A percentile compares a stretch with the other conserved stretches of the same genome.
These are phyloP conservation scores for Rhopalosiphum nymphaeae DNA, from an alignment of 2,888 invertebrate species.

Conservation along the genomic window DNA sequence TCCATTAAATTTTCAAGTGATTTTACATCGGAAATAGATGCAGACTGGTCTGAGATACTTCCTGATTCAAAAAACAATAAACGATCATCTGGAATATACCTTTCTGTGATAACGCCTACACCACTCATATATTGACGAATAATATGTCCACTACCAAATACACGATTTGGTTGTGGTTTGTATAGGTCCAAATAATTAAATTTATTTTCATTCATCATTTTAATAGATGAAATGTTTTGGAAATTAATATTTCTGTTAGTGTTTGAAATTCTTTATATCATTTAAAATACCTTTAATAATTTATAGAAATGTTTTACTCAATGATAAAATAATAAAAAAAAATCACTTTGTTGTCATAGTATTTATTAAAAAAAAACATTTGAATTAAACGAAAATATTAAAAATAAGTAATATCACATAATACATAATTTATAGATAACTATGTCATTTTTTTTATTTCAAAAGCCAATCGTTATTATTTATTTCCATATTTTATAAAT, in stretches of 20 bases:
- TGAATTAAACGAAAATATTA: not conserved
- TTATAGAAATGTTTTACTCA: not conserved
- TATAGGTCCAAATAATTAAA: not conserved
- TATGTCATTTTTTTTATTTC: not conserved
- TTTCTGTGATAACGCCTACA: constrained; percentile 53
- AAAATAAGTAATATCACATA: not conserved
- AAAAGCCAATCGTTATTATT: not conserved
- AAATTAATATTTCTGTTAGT: not conserved
- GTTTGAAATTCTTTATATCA: not conserved
- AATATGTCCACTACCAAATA: constrained; percentile 25
- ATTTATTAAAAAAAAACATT: not conserved
- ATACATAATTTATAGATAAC: not conserved
- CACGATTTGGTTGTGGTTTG: not conserved
- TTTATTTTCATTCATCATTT: not conserved
- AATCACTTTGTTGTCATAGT: not conserved
- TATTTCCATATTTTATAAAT: not conserved
- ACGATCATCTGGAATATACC: not conserved
- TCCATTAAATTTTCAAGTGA: not conserved
- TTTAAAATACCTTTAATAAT: not conserved
- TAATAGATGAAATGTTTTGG: not conserved
- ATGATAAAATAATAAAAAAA: not conserved
- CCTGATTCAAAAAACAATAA: not conserved
- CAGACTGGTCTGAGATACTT: not conserved
- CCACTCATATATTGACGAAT: constrained; percentile 58
- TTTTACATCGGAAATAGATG: not conserved